Evolutionary conservation across 1,140 invertebrate species (phyloP).

Genomic region (Bombus pyrosoma): DNA sequence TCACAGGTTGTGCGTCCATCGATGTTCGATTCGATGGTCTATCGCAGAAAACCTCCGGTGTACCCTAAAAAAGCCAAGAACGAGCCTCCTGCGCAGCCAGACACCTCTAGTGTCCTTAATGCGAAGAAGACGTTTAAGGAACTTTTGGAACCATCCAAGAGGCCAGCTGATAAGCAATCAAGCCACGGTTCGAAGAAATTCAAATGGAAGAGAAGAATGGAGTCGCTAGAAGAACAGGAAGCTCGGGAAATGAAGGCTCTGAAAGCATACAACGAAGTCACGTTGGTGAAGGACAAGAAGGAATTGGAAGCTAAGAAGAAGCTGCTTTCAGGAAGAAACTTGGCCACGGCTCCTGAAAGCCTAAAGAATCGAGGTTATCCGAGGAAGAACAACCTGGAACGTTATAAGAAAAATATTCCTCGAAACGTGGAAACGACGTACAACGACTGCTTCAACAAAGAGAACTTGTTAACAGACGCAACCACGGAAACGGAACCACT

Average conservation of each 20-base stretch:
- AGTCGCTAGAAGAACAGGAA: slow-evolving; percentile 8
- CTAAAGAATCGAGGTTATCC: background rate
- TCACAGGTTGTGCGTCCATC: slow-evolving; percentile 9
- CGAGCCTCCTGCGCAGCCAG: background rate
- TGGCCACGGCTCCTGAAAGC: fast-evolving
- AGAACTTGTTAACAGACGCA: background rate
- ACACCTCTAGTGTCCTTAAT: fast-evolving
- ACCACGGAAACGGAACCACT: background rate
- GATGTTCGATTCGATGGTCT: background rate
- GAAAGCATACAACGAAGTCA: slow-evolving; percentile 50
- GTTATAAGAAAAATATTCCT: background rate
- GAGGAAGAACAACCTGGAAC: background rate
- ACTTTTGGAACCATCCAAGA: background rate
- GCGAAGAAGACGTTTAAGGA: background rate
- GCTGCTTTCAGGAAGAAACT: fast-evolving
- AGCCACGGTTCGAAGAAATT: background rate
- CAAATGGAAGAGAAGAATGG: background rate
- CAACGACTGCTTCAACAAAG: background rate
- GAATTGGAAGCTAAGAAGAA: slow-evolving; percentile 27
- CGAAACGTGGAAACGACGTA: too few relatives aligned
- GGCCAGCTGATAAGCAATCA: background rate
- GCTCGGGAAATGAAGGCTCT: slow-evolving; percentile 42
- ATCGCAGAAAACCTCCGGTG: slow-evolving; percentile 4
- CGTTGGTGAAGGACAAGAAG: slow-evolving; percentile 44
- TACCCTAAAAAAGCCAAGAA: background rate